phyloP scores from a whole-genome alignment of 2,888 invertebrate species.

The Diachrysia chrysitis region DNA sequence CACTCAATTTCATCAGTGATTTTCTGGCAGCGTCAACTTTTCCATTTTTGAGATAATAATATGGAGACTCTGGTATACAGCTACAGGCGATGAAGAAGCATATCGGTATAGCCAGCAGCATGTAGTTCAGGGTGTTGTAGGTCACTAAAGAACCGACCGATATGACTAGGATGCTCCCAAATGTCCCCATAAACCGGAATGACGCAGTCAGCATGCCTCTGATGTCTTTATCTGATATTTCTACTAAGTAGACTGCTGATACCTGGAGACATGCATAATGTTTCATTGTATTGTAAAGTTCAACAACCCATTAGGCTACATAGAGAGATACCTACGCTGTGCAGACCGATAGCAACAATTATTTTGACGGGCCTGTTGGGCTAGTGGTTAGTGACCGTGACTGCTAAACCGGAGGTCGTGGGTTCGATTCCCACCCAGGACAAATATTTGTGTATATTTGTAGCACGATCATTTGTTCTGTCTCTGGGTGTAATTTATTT shows the following conservation, averaged over 20 bases:
- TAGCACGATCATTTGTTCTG: too few relatives aligned
- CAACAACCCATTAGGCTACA: too few relatives aligned
- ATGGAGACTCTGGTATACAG: conserved; percentile 90
- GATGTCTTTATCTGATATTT: conserved; percentile 82
- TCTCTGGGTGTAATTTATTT: too few relatives aligned
- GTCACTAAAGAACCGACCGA: conserved; percentile 77
- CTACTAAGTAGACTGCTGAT: conserved; percentile 78
- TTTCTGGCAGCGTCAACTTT: conserved; percentile 80
- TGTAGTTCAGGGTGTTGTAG: conserved; percentile 77
- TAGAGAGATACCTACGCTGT: too few relatives aligned
- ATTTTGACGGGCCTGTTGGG: too few relatives aligned
- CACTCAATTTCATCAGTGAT: conserved; percentile 77
- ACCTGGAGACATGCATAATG: conserved; percentile 67
- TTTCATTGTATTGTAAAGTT: too few relatives aligned
- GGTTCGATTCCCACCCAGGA: too few relatives aligned
- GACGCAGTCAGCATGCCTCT: conserved; percentile 74
- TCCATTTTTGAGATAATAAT: conserved; percentile 87
- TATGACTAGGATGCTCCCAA: conserved; percentile 80
- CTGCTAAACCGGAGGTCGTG: too few relatives aligned
- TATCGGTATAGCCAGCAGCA: conserved; percentile 80
- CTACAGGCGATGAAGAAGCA: conserved; percentile 82
- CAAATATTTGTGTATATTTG: too few relatives aligned
- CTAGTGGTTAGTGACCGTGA: too few relatives aligned
- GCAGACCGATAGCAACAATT: too few relatives aligned
- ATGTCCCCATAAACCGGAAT: conserved; percentile 73